These are phyloP conservation scores for Nebria salina DNA, from an alignment of 2,888 invertebrate species.

Conservation along the genomic window DNA sequence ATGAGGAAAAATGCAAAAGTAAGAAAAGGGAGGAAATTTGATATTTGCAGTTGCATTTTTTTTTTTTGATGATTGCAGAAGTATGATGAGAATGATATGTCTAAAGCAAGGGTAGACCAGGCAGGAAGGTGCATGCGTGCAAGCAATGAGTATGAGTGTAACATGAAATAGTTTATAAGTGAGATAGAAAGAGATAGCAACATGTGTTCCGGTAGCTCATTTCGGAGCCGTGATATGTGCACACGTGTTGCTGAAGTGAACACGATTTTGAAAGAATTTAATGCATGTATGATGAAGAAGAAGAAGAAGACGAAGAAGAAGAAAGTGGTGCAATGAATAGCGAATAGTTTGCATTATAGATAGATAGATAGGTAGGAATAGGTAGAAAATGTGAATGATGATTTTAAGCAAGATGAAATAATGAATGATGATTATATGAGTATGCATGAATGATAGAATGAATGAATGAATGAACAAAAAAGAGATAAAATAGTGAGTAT, in stretches of 20 bases:
- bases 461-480: slow-evolving; percentile 3
- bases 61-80: neutral
- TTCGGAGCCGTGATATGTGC: slow-evolving; percentile 38
- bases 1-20: neutral
- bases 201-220: slow-evolving; percentile 28
- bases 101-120: slow-evolving; percentile 1
- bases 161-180: slow-evolving; percentile 8
- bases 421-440: neutral
- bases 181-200: neutral
- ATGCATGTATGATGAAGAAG: neutral
- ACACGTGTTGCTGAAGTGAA: slow-evolving; percentile 14
- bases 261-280: neutral
- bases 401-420: too few relatives aligned
- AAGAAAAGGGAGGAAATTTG: neutral
- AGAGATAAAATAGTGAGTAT: slow-evolving; percentile 17
- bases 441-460: neutral
- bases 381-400: neutral
- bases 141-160: slow-evolving; percentile 3
- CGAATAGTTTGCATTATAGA: neutral
- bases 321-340: neutral
- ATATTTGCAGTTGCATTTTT: neutral
- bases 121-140: neutral
- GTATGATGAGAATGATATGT: slow-evolving; percentile 1
- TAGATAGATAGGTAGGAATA: slow-evolving; percentile 3
- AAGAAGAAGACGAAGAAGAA: neutral